Evolutionary conservation across 2,797 vertebrate genomes (phyloP).

Genomic region (Notoglanidium macrostoma): DNA sequence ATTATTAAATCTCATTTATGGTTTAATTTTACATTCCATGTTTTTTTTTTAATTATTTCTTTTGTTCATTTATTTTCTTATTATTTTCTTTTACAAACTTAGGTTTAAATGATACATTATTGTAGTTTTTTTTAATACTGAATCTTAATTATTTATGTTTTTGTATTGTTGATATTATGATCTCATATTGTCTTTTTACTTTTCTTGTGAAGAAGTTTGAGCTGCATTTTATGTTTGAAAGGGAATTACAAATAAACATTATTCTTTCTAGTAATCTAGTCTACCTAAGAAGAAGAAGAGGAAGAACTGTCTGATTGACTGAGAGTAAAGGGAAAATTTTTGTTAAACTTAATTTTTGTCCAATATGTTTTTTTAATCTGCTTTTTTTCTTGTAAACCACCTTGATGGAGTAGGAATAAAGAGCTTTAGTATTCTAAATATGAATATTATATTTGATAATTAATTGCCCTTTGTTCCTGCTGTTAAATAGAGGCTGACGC

Average conservation of each 20-base stretch:
- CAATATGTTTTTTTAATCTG: not conserved
- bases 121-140: not conserved
- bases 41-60: not conserved
- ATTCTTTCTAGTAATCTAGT: too few relatives aligned
- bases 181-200: not conserved
- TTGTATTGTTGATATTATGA: not conserved
- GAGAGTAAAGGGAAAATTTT: not conserved
- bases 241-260: not conserved
- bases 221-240: not conserved
- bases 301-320: not conserved
- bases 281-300: not conserved
- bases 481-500: conserved; percentile 54
- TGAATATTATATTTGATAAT: conserved; percentile 76
- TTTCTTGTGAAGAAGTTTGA: not conserved
- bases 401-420: conserved; percentile 66
- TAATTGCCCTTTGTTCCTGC: conserved; percentile 72
- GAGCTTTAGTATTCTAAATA: conserved; percentile 75
- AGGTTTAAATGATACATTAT: not conserved
- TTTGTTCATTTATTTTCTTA: not conserved
- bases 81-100: not conserved
- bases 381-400: conserved; percentile 27
- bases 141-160: not conserved
- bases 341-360: not conserved
- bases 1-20: not conserved
- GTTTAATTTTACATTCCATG: not conserved